Percentiles rank a stretch among this genome's conserved stretches.
These are phyloP conservation scores for Coronaproctus castanopsis DNA, from an alignment of 2,888 invertebrate species.

Conservation along the genomic window DNA sequence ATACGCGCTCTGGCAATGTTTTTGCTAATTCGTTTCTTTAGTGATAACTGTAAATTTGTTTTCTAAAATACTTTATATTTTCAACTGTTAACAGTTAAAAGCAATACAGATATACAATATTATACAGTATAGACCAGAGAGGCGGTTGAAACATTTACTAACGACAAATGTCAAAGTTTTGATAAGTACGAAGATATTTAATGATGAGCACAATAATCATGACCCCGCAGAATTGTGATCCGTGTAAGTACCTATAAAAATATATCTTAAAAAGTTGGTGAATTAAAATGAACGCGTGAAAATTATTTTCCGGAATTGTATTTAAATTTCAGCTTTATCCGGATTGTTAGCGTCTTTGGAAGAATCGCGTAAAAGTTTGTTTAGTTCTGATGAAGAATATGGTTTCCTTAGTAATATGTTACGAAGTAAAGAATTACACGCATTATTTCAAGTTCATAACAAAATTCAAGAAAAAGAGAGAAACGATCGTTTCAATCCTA, in stretches of 20 bases:
- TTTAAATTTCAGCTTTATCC: slow-evolving; percentile 31
- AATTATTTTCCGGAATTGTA: not conserved
- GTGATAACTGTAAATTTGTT: not conserved
- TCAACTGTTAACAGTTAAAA: no score
- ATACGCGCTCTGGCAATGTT: no score
- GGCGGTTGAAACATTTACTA: no score
- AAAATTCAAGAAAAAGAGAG: slow-evolving; percentile 65
- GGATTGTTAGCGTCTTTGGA: slow-evolving; percentile 61
- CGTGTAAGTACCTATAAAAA: slow-evolving; percentile 31
- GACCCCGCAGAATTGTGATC: slow-evolving; percentile 39
- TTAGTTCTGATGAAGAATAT: slow-evolving; percentile 55
- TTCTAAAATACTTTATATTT: no score
- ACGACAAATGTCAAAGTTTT: no score
- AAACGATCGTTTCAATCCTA: slow-evolving; percentile 56
- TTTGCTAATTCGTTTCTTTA: not conserved
- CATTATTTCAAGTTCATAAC: slow-evolving; percentile 75
- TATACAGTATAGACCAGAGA: no score
- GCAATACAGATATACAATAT: no score
- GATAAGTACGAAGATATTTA: no score
- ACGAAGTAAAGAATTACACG: slow-evolving; percentile 70
- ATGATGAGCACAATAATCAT: slow-evolving; percentile 38
- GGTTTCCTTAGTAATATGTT: slow-evolving; percentile 64
- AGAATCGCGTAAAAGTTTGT: slow-evolving; percentile 47
- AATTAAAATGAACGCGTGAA: not conserved
- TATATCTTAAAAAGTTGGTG: no score